These are phyloP conservation scores for Catocala sponsa DNA, from an alignment of 2,888 invertebrate genomes.

Conservation along the genomic window DNA sequence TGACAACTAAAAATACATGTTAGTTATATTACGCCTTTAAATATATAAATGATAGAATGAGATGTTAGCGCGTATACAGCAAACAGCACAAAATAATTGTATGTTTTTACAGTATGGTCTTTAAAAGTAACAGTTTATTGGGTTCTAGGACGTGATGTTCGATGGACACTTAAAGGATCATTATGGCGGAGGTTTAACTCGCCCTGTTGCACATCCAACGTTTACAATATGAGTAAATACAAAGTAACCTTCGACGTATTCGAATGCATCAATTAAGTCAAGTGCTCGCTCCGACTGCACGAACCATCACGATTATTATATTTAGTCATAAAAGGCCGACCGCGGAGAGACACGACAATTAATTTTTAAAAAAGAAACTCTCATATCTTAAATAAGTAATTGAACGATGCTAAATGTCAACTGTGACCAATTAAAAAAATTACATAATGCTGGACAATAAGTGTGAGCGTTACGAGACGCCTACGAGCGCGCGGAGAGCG, in stretches of 20 bases:
- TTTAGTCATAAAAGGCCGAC: conserved; percentile 54
- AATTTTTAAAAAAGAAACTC: conserved; percentile 48
- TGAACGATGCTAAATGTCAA: conserved; percentile 61
- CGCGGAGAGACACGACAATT: conserved; percentile 53
- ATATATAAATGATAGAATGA: no score
- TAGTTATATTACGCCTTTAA: no score
- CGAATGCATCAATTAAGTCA: conserved; percentile 50
- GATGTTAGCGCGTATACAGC: no score
- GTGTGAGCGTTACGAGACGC: conserved; percentile 40
- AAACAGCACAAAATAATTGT: no score
- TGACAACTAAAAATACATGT: no score
- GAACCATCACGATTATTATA: conserved; percentile 49
- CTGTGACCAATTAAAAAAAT: conserved; percentile 61
- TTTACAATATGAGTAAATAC: conserved; percentile 34
- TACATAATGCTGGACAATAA: conserved; percentile 41
- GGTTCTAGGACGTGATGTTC: no score
- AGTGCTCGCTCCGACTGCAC: conserved; percentile 41
- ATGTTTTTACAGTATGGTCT: no score
- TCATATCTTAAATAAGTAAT: conserved; percentile 59
- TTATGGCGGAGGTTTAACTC: conserved; percentile 24
- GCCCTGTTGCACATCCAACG: conserved; percentile 13
- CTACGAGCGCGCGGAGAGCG: conserved; percentile 26
- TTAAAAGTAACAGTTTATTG: neutral
- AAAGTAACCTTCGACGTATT: conserved; percentile 42
- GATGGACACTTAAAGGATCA: conserved; percentile 2